Percentiles rank a stretch among this genome's conserved stretches.
These are phyloP conservation scores for Thymelicus lineola DNA, from an alignment of 2,888 invertebrate species.

Conservation along the genomic window DNA sequence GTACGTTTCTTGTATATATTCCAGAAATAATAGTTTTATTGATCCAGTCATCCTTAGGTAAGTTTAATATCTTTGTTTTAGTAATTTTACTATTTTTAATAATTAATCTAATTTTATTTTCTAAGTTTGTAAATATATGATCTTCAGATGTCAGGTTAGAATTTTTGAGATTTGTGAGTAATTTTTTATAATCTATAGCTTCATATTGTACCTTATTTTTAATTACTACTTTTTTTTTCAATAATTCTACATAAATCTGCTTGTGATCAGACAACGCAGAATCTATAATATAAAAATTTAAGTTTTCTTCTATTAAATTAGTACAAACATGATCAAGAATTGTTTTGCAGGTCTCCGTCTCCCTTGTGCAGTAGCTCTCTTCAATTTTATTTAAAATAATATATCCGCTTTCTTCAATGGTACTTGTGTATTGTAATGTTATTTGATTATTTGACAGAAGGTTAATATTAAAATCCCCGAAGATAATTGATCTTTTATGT, in stretches of 20 bases:
- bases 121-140: no score
- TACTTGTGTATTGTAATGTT: neutral
- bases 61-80: no score
- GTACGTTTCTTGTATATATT: no score
- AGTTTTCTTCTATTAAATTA: constrained; percentile 20
- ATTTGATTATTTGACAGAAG: neutral
- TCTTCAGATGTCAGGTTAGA: neutral
- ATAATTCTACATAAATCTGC: constrained; percentile 19
- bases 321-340: constrained; percentile 32
- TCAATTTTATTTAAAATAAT: constrained; percentile 3
- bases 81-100: no score
- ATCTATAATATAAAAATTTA: constrained; percentile 32
- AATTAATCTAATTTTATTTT: no score
- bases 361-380: constrained; percentile 18
- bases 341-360: constrained; percentile 23
- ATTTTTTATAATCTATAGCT: constrained; percentile 1
- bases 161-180: neutral
- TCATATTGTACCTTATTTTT: constrained; percentile 1
- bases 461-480: no score
- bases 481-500: neutral
- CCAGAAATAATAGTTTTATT: no score
- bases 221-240: neutral
- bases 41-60: no score
- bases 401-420: neutral
- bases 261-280: no score